Evolutionary conservation across 1,140 invertebrate genomes (phyloP), one percentile per base, ranked within the genome.

Genomic region (Helicorthomorpha holstii): DNA sequence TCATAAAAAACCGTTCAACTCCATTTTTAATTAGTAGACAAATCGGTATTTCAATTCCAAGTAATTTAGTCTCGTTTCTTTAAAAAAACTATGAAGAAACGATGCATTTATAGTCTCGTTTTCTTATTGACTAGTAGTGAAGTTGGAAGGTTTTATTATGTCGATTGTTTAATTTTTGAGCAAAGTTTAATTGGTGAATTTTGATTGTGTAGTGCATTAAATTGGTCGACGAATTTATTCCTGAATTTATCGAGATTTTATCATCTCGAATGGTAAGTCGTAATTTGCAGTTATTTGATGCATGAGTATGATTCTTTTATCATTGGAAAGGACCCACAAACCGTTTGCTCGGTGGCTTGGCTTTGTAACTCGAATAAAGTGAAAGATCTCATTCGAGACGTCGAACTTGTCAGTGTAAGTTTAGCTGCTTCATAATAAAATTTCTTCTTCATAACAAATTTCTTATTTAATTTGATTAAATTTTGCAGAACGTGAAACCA

Each of bases 311-410:
- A 41, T 41, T 19, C 12, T 41, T 41, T 41, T 41, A 26, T 38
- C 26, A 48, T 26, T 52, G 24, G 38, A 46, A 26, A 58, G 57
- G 61, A 65, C 56, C 62, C 62, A 21, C 52, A 58, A 47, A 58
- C 77, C 25, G 85, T 92, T 47, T 92, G 88, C 64, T 77, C 82
- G 0, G 83, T 90, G 2, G 84, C 87, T 56, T 87, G 88, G 26
- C 74, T 93, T 10, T 94, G 89, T 60, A 89, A 90, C 63, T 86
- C 77, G 2, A 34, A 10, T 14, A 27, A 41, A 25, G 16, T 50
- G 7, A 50, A 25, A 23, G 12, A 42, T 3, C 24, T 45, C 24
- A 10, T 38, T 19, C 4, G 10, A 16, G n/a, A 50, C 19, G 19
- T 46, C 19, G 19, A 46, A 10, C 4, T 46, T 10, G 44, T 46